phyloP scores from a whole-genome alignment of 2,888 invertebrate species.

The Antheraea assamensis region DNA sequence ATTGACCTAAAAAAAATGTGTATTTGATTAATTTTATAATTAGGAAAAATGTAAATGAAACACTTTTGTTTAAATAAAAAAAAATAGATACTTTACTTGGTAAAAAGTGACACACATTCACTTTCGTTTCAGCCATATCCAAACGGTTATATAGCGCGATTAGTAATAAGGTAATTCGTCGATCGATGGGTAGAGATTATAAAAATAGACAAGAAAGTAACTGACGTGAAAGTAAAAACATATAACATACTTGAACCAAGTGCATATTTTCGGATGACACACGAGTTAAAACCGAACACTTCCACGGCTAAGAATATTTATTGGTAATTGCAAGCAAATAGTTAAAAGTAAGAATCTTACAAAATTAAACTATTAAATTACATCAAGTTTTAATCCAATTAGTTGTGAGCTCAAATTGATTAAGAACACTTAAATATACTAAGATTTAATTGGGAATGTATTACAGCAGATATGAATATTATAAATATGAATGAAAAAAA shows the following conservation, averaged over 20 bases:
- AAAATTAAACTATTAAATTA: not conserved
- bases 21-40: not conserved
- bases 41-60: not conserved
- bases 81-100: not conserved
- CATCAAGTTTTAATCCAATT: too few species aligned
- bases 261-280: not conserved
- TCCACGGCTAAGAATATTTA: not conserved
- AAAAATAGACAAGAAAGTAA: constrained; percentile 15
- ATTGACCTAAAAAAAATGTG: too few species aligned
- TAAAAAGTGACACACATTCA: constrained; percentile 1
- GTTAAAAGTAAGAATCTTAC: not conserved
- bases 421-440: too few species aligned
- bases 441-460: too few species aligned
- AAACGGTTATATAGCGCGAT: constrained; percentile 4
- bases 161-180: constrained; percentile 12
- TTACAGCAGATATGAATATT: not conserved
- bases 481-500: too few species aligned
- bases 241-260: constrained; percentile 10
- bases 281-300: not conserved
- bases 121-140: constrained; percentile 3
- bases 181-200: constrained; percentile 12
- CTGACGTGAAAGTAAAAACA: constrained; percentile 11
- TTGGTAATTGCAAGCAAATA: not conserved
- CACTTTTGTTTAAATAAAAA: not conserved
- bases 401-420: too few species aligned